Base-by-base conservation (phyloP, 1,140 invertebrate species). In the Euwallacea similis region DNA sequence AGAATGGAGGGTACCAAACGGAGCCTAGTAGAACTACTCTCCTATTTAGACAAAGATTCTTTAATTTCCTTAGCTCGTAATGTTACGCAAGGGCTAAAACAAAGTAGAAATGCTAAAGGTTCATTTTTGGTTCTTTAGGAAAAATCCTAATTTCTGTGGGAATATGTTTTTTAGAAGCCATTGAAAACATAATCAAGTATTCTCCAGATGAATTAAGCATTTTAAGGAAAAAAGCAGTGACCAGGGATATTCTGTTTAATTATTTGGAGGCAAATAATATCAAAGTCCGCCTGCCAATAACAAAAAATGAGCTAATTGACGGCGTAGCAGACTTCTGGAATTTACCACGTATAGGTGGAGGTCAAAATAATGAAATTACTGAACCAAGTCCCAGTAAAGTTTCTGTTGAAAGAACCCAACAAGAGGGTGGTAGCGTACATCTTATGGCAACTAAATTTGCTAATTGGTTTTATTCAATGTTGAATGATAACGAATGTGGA, bases 381-480 rank as follows among this genome's bases (percentile, higher is more conserved):
- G 21, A 33, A 33, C 4, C 21, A 4, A 33, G 21, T 33, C 4
- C 21, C 21, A 33, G 21, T 33, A 33, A 4, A 50, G 13, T 13
- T 50, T 50, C 9, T 50, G 21, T 58, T 58, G 55, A 58, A 58
- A 16, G n/a, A 7, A 33, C 6, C 6, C n/a, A 58, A 6, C 21
- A 13, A 50, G 62, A 64, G 15, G 59, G 42, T 6, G 47, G 43
- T 33, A 66, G 72, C 69, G 78, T 84, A 54, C 79, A 85, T 71
- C 42, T 77, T 21, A 76, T 89, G 60, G 85, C 85, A 0, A 74
- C 83, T 44, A 81, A 86, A 67, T 90, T 90, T 79, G 73, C 80
- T 0, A 75, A 81, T 61, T 90, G 88, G 88, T 90, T 88, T 78
- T 90, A 86, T 72, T 71, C 80, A 6, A 82, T 85, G 69, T 79